Evolutionary conservation across 1,140 invertebrate genomes (phyloP).

Genomic region (Antheraea mylitta): DNA sequence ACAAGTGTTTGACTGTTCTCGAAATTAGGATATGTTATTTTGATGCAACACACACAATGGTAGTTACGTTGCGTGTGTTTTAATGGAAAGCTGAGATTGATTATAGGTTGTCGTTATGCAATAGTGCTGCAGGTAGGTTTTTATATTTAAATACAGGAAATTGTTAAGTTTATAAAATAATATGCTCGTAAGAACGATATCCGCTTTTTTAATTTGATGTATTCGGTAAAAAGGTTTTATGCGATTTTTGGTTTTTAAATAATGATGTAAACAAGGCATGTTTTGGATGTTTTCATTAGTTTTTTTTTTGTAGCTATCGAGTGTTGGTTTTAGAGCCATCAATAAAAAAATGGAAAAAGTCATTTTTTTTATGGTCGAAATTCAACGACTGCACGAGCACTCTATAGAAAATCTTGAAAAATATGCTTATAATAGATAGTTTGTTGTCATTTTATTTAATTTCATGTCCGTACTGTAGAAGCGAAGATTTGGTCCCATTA

Average conservation of each 20-base stretch:
- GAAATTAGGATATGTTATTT: not conserved
- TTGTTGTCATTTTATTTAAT: too few species aligned
- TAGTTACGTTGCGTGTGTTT: not conserved
- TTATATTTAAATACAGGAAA: not conserved
- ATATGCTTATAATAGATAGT: too few species aligned
- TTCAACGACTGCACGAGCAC: too few species aligned
- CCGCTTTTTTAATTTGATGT: not conserved
- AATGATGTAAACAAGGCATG: too few species aligned
- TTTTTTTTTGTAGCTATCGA: too few species aligned
- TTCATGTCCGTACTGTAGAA: too few species aligned
- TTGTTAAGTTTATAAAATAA: not conserved
- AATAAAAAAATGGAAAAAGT: too few species aligned
- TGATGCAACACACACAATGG: not conserved
- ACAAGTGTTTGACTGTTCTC: constrained; percentile 2
- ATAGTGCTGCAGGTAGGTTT: not conserved
- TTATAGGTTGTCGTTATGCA: constrained; percentile 2
- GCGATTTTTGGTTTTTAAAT: not conserved
- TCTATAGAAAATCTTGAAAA: too few species aligned
- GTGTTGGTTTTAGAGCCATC: too few species aligned
- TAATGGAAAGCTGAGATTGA: not conserved
- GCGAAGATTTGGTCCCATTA: too few species aligned
- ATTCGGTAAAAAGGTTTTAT: not conserved
- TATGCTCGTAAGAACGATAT: not conserved
- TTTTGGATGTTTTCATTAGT: too few species aligned
- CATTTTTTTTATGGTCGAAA: too few species aligned